Conservation (phyloP, 2,113 vertebrate species). For the Nothoprocta pentlandii region DNA sequence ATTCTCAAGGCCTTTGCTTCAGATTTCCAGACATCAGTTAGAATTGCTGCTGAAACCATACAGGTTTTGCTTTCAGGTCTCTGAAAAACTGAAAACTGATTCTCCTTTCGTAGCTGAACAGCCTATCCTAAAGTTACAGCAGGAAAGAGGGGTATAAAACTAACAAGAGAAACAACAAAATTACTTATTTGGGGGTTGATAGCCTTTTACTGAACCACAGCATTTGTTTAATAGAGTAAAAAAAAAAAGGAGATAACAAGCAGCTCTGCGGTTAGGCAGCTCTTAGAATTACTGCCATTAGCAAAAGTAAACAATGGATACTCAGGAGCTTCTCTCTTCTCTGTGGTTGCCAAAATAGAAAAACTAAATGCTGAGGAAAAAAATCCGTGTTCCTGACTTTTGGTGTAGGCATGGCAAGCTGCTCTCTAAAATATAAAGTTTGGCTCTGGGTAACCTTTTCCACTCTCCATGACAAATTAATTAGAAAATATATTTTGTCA, state of each 20-base stretch:
- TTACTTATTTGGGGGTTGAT: background rate
- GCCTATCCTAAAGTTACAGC: background rate
- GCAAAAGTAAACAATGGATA: background rate
- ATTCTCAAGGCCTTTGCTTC: constrained; percentile 33
- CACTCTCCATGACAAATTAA: background rate
- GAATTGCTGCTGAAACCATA: background rate
- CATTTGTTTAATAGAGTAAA: background rate
- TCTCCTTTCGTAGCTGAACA: background rate
- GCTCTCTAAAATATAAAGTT: background rate
- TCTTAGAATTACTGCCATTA: background rate
- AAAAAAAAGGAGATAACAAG: background rate
- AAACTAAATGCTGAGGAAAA: background rate
- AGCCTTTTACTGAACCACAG: background rate
- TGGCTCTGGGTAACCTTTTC: background rate
- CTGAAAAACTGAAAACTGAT: background rate
- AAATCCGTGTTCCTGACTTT: background rate
- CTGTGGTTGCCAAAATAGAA: background rate
- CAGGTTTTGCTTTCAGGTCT: background rate
- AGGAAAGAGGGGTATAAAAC: background rate
- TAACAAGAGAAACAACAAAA: background rate
- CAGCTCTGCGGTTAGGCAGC: background rate
- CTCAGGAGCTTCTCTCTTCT: background rate
- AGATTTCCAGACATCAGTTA: constrained; percentile 52
- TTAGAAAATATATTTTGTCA: background rate
- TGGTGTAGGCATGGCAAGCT: background rate